These are phyloP conservation scores for Spermophilus dauricus DNA, from an alignment of 2,113 vertebrate species.

Conservation along the genomic window DNA sequence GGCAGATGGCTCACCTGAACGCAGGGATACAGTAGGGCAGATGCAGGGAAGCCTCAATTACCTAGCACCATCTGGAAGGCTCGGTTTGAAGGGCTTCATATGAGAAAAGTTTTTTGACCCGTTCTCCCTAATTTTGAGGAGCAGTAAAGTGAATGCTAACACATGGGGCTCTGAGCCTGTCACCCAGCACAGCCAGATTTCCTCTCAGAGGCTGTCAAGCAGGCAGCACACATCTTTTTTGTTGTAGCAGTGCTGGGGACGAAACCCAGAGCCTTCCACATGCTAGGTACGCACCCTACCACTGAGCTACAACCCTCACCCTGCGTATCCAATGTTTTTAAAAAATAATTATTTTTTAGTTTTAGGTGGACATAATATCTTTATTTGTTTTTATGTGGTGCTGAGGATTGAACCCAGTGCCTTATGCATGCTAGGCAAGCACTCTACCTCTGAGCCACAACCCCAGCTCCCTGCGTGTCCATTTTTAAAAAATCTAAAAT, in stretches of 20 bases:
- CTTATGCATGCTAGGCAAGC: too few species aligned
- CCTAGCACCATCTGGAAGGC: neutral
- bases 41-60: neutral
- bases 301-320: too few species aligned
- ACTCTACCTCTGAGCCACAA: too few species aligned
- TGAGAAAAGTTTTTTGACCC: neutral
- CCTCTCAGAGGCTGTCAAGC: neutral
- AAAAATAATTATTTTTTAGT: too few species aligned
- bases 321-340: accelerated
- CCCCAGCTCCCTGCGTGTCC: too few species aligned
- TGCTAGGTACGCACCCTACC: neutral
- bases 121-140: neutral
- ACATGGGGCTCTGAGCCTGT: neutral
- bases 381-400: too few species aligned
- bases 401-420: too few species aligned
- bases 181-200: neutral
- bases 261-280: neutral
- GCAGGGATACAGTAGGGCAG: neutral
- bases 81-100: neutral
- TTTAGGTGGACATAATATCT: too few species aligned
- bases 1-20: neutral
- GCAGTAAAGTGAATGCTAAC: neutral
- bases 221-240: neutral
- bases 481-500: too few species aligned
- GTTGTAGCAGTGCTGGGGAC: neutral